These are phyloP conservation scores for Sinohyriopsis cumingii DNA, from an alignment of 2,888 invertebrate genomes.

Conservation along the genomic window DNA sequence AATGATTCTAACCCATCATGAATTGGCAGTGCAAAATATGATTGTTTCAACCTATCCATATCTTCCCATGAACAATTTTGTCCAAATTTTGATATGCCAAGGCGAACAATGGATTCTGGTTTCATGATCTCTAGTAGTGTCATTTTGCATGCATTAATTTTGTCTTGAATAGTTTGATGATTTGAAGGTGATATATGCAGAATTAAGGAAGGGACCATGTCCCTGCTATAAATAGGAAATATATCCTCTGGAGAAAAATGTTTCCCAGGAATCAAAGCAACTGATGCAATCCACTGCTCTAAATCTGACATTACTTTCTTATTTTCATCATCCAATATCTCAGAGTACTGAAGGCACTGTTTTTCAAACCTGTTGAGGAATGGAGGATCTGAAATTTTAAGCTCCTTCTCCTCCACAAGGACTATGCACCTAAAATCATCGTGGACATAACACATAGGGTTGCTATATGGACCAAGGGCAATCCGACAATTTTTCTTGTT, in stretches of 20 bases:
- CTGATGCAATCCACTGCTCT: conserved; percentile 14
- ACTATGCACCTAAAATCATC: conserved; percentile 54
- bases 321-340: conserved; percentile 26
- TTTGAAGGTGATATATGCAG: conserved; percentile 1
- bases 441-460: conserved; percentile 52
- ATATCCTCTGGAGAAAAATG: conserved; percentile 20
- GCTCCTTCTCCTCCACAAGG: conserved; percentile 40
- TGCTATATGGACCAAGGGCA: conserved; percentile 51
- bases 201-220: conserved; percentile 33
- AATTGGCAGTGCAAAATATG: conserved; percentile 35
- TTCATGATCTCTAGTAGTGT: conserved; percentile 22
- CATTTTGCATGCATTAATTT: conserved; percentile 3
- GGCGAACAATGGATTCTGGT: conserved; percentile 36
- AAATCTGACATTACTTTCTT: conserved; percentile 12
- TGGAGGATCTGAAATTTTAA: conserved; percentile 48
- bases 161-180: conserved; percentile 10
- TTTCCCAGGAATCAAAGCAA: conserved; percentile 8
- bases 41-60: neutral
- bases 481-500: conserved; percentile 49
- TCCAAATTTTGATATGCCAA: conserved; percentile 5
- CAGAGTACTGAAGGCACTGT: conserved; percentile 50
- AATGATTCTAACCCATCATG: conserved; percentile 34
- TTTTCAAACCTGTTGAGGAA: conserved; percentile 61
- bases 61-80: neutral
- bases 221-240: conserved; percentile 37